phyloP scores from a whole-genome alignment of 2,113 vertebrate species.

The Harpagus bidentatus region DNA sequence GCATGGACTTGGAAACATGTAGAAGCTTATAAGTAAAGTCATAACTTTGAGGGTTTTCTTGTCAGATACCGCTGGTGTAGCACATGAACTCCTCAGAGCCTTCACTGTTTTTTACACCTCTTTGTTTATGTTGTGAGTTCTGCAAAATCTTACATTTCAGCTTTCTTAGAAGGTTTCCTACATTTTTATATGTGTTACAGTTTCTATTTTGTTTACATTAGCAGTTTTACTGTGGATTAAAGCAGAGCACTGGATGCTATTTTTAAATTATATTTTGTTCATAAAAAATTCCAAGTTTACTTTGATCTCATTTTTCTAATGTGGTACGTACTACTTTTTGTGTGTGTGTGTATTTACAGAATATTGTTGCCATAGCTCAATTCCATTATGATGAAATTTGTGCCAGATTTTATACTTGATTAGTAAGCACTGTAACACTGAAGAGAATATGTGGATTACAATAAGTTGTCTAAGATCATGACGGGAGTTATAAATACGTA shows the following conservation, averaged over 20 bases:
- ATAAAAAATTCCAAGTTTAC: slow-evolving; percentile 38
- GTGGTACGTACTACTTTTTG: neutral
- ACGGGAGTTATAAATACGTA: neutral
- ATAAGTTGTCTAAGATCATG: neutral
- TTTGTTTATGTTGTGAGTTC: neutral
- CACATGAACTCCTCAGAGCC: neutral
- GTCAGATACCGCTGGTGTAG: neutral
- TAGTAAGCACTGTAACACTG: neutral
- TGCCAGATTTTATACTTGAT: neutral
- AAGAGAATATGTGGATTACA: neutral
- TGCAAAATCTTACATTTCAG: slow-evolving; percentile 3
- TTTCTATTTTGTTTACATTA: slow-evolving; percentile 52
- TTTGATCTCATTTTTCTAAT: slow-evolving; percentile 59
- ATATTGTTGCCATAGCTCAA: neutral
- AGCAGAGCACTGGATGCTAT: slow-evolving; percentile 24
- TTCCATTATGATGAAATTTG: slow-evolving; percentile 14
- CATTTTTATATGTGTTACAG: slow-evolving; percentile 4
- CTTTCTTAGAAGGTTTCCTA: slow-evolving; percentile 12
- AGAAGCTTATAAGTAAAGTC: neutral
- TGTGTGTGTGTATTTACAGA: neutral
- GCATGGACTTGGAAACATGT: neutral
- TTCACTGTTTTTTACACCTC: neutral
- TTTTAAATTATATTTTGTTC: slow-evolving; percentile 51
- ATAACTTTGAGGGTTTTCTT: neutral
- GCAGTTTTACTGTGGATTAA: slow-evolving; percentile 50